Evolutionary conservation across 2,113 vertebrate genomes (phyloP), one percentile per base, ranked within the genome.

Genomic region (Ramphastos sulfuratus): DNA sequence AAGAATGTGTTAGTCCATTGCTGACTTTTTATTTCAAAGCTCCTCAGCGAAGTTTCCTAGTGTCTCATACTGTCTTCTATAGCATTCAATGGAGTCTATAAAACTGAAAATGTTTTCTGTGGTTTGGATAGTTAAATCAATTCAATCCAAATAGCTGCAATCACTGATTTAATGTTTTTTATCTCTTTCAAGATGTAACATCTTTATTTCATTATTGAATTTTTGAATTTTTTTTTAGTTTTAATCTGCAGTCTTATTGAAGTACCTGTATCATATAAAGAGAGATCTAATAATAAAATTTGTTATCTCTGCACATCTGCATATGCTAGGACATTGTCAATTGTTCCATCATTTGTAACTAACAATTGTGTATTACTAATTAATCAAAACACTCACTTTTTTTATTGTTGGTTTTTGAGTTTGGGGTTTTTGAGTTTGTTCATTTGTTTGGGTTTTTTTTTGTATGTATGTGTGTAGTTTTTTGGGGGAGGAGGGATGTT

Each of bases 41-140:
- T 37, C 12, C 5, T 27, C 7, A 60, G 12, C 1, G 2, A 85
- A 58, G 30, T 74, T 66, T 87, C 3, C 4, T 42, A 35, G 4
- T 19, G 14, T 35, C 12, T 56, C 10, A 44, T 0, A 0, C 13
- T 55, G 5, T 17, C 31, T 77, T 46, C 6, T 21, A 50, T 5
- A 11, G 9, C 24, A 81, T 54, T 27, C 25, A 48, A 27, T 16
- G 67, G 14, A 37, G 30, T 60, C 24, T 61, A 10, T 42, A 10
- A 77, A 77, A 39, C 1, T 59, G 16, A 61, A n/a, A n/a, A n/a
- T n/a, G 23, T 59, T 77, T 66, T 30, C 52, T 3, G 2, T 65
- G 10, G 4, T 58, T 91, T 70, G 14, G 7, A 48, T 72, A 5
- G 9, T 63, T 91, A 37, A 60, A 48, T 28, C 5, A 65, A 69